phyloP scores from a whole-genome alignment of 2,888 invertebrate species.

The Chrysolina oricalcia region DNA sequence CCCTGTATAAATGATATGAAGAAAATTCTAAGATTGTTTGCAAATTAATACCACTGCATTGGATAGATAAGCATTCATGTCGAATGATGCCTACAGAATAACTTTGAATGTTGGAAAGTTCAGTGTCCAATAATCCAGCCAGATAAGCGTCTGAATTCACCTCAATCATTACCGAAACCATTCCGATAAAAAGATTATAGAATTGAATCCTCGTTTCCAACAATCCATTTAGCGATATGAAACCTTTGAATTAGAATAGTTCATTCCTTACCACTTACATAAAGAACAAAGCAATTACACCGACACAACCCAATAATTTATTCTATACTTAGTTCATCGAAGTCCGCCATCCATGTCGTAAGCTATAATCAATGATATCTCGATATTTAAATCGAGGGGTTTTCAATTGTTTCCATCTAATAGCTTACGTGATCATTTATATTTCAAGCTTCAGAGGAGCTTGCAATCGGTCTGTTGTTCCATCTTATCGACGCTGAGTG shows the following conservation, averaged over 20 bases:
- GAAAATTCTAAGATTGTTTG: no score
- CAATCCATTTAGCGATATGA: conserved; percentile 12
- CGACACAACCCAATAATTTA: conserved; percentile 48
- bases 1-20: no score
- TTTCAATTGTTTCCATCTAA: conserved; percentile 54
- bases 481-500: conserved; percentile 36
- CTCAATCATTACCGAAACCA: neutral
- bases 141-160: neutral
- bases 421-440: conserved; percentile 54
- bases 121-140: neutral
- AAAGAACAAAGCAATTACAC: conserved; percentile 41
- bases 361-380: conserved; percentile 47
- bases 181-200: neutral
- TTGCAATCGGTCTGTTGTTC: conserved; percentile 37
- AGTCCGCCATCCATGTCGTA: conserved; percentile 45
- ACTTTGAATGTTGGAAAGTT: neutral
- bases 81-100: no score
- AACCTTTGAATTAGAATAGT: conserved; percentile 16
- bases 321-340: conserved; percentile 42
- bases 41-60: no score
- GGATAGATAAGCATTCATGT: no score
- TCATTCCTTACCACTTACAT: conserved; percentile 19
- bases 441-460: conserved; percentile 47
- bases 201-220: conserved; percentile 22
- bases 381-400: conserved; percentile 49